Evolutionary conservation across 2,888 invertebrate genomes (phyloP), one percentile per base, ranked within the genome.

Genomic region (Griposia aprilina): DNA sequence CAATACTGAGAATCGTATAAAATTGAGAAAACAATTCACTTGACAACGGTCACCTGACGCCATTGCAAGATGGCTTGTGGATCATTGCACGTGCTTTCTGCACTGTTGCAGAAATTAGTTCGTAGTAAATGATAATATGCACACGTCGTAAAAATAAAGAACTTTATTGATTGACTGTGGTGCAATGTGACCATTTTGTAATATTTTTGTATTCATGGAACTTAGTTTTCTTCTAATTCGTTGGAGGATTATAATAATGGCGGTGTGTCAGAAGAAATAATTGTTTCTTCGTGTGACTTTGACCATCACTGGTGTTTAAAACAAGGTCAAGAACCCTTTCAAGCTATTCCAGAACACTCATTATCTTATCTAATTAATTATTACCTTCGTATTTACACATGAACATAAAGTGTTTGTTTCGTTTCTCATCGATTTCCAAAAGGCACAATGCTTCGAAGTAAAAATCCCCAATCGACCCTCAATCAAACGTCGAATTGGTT

Each of bases 81-180:
- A 60, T 82, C 71, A 81, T 36, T 65, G 57, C 77, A 77, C 76
- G 76, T 83, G 74, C 59, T 70, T 57, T 75, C 15, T 75, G 65
- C 75, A 72, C 0, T 7, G 45, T 67, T 83, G 70, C 72, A 78
- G n/a, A 78, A 78, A 80, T 80, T 41, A 45, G 23, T 82, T 81
- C 67, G 65, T 62, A 81, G 36, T 74, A 74, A 57, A 23, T 30
- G n/a, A 20, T 67, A 26, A 67, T 62, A 69, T 36, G 52, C 69
- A 71, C 26, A 76, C 57, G 41, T 57, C 13, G 69, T 62, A 20
- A 65, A 65, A 69, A 69, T 26, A 71, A 78, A 17, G 45, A 62
- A 80, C 48, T 30, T 57, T 62, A 55, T 23, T 74, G 59, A 60
- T 52, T 74, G 26, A 36, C 10, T 45, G 48, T 80, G 67, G 30